These are phyloP conservation scores for Passer domesticus DNA, from an alignment of 2,113 vertebrate genomes.

Conservation along the genomic window DNA sequence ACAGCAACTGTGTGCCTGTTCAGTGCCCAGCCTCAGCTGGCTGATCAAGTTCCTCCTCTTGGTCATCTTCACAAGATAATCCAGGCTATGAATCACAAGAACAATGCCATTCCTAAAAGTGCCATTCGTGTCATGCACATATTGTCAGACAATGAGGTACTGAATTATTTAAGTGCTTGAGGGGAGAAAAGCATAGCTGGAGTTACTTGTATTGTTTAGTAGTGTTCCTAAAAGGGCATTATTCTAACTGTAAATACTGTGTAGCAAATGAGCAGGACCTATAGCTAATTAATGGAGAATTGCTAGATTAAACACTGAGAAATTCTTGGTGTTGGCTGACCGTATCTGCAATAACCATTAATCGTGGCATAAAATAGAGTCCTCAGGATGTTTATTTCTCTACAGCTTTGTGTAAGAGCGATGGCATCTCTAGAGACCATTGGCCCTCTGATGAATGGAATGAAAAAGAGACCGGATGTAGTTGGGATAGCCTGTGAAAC, in stretches of 20 bases:
- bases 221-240: neutral
- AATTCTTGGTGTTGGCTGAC: neutral
- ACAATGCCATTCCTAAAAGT: constrained; percentile 93
- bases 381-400: neutral
- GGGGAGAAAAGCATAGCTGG: neutral
- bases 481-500: constrained; percentile 93
- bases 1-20: constrained; percentile 95
- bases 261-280: neutral
- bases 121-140: constrained; percentile 93
- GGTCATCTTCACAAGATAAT: constrained; percentile 94
- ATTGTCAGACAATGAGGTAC: constrained; percentile 95
- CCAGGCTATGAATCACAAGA: constrained; percentile 93
- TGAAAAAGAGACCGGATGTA: constrained; percentile 88
- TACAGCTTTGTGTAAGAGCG: constrained; percentile 91
- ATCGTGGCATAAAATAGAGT: neutral
- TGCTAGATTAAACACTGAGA: neutral
- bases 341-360: rapidly evolving
- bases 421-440: constrained; percentile 95
- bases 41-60: constrained; percentile 94
- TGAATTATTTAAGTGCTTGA: neutral
- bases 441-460: constrained; percentile 91
- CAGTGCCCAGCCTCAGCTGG: constrained; percentile 89
- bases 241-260: neutral
- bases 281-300: rapidly evolving
- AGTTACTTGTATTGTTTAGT: neutral